These are phyloP conservation scores for Acanthosoma haemorrhoidale DNA, from an alignment of 2,888 invertebrate genomes.

Conservation along the genomic window DNA sequence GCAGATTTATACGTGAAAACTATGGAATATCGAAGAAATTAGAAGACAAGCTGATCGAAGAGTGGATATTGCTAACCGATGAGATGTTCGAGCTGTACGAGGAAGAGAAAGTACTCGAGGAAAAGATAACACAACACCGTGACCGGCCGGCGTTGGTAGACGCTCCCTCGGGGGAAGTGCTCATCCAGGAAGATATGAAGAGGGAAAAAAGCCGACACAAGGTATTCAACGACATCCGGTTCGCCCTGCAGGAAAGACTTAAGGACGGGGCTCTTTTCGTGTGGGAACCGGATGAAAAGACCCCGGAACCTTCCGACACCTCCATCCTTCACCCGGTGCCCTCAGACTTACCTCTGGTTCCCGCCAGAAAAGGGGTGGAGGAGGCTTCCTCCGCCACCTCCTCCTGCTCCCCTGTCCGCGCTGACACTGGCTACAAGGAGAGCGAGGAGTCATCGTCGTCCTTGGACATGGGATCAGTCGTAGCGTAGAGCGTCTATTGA, in stretches of 20 bases:
- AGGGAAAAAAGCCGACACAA: too few species aligned
- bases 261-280: background rate
- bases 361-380: too few species aligned
- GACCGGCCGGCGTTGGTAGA: background rate
- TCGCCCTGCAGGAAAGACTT: too few species aligned
- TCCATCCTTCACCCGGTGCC: background rate
- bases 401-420: background rate
- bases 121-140: background rate
- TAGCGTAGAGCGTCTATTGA: too few species aligned
- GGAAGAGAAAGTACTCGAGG: background rate
- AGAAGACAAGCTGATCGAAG: background rate
- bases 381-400: background rate
- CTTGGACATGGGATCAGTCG: background rate
- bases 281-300: background rate
- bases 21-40: background rate
- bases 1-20: background rate
- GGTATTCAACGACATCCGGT: too few species aligned
- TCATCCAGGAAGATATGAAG: too few species aligned
- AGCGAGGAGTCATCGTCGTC: background rate
- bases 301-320: background rate
- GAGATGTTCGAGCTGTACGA: background rate
- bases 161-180: too few species aligned
- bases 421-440: background rate
- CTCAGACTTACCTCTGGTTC: background rate
- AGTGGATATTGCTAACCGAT: background rate